Evolutionary conservation across 2,888 invertebrate genomes (phyloP).

Genomic region (Clunio marinus): DNA sequence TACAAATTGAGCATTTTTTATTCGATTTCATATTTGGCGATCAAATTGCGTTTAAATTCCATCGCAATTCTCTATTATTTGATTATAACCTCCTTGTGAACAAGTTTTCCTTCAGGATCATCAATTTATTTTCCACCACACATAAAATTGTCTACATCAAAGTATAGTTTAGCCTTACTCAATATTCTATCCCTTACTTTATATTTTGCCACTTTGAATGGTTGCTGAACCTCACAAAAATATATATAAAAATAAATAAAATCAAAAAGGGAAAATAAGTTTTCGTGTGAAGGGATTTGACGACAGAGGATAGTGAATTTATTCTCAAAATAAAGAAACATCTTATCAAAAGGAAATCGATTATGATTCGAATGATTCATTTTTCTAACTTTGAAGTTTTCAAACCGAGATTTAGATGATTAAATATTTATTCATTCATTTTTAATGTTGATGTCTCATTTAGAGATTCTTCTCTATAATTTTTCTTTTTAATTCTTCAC

Average conservation of each 20-base stretch:
- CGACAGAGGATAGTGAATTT: no score
- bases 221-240: no score
- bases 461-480: neutral
- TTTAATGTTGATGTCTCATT: conserved; percentile 15
- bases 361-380: neutral
- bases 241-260: no score
- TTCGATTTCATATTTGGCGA: neutral
- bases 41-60: neutral
- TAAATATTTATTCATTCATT: conserved; percentile 23
- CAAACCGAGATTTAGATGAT: conserved; percentile 3
- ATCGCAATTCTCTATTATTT: conserved; percentile 15
- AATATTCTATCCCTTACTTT: conserved; percentile 1
- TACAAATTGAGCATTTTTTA: conserved; percentile 13
- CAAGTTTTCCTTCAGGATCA: neutral
- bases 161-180: conserved; percentile 37
- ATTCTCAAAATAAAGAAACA: neutral
- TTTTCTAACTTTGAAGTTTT: neutral
- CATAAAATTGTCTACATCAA: conserved; percentile 36
- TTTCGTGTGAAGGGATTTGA: neutral
- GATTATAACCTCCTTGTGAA: conserved; percentile 33
- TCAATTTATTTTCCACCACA: neutral
- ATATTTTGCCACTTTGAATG: no score
- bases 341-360: neutral
- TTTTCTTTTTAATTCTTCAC: neutral
- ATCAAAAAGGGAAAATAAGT: neutral